Evolutionary conservation across 2,113 vertebrate genomes (phyloP).

Genomic region (Blennius ocellaris): DNA sequence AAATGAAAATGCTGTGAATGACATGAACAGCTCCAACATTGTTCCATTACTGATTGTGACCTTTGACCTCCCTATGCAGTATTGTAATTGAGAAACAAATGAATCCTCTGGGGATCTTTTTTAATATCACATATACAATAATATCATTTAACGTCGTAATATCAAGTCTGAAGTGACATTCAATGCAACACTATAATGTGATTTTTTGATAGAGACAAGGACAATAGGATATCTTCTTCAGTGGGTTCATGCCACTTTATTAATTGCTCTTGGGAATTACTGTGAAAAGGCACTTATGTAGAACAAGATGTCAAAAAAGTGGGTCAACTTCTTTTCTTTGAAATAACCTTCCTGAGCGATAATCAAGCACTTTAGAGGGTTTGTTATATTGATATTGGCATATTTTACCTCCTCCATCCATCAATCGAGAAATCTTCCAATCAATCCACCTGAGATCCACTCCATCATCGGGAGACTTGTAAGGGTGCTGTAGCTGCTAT

Average conservation of each 20-base stretch:
- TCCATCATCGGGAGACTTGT: too few relatives aligned
- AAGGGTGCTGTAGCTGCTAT: too few relatives aligned
- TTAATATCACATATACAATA: background rate
- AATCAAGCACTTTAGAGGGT: background rate
- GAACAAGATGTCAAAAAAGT: background rate
- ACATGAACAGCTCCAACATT: background rate
- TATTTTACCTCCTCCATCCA: too few relatives aligned
- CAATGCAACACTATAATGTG: background rate
- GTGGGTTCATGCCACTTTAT: background rate
- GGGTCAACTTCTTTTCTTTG: background rate
- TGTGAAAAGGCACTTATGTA: background rate
- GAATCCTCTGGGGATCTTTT: background rate
- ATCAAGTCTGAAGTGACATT: background rate
- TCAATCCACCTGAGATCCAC: too few relatives aligned
- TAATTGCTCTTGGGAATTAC: background rate
- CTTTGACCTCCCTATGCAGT: slow-evolving; percentile 3
- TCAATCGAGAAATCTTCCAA: too few relatives aligned
- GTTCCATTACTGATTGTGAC: background rate
- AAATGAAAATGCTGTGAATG: background rate
- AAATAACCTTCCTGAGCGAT: background rate
- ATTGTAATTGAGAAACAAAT: background rate
- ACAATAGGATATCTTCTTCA: background rate
- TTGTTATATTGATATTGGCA: background rate
- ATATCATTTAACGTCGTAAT: background rate
- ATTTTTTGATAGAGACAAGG: background rate